Base-by-base conservation (phyloP, 92 coral and sea anemone genomes). In the Epizoanthus fatuus region DNA sequence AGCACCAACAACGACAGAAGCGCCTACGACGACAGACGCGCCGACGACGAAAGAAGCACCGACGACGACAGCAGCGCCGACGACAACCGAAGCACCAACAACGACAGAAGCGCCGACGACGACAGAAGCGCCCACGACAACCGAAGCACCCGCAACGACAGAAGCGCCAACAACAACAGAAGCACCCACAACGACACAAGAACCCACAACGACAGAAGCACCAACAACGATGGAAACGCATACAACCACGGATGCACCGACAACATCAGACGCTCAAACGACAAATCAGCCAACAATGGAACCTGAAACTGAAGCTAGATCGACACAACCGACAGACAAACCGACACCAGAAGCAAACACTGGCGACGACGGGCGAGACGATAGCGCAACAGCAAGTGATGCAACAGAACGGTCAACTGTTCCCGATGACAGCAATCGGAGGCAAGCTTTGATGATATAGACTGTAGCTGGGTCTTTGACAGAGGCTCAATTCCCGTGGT, bases 401-500 rank as follows among this genome's bases (percentile, higher is more conserved):
- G 47, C 47, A 42, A 5, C 47, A 42, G 47, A 4, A 42, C 47
- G 7, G 6, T 0, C 47, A 42, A 42, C 47, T 7, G 10, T 9
- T 44, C 75, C 77, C 29, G 3, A 32, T 22, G 63, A 53, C 63
- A 62, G 63, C 16, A 20, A 74, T 14, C 47, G 6, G 45, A 74
- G 51, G 37, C 80, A 37, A 74, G 63, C 14, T 74, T 74, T 25
- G 80, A 20, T 32, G 80, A 74, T 16, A 63, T 53, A 0, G 80
- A 74, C 19, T 74, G 80, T 15, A 29, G 16, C 16, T 74, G 80
- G 80, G 80, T 74, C 17, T 74, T 74, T 39, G 44, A 22, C 20
- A 32, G 12, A 32, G 44, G 64, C 0, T 55, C 80, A 29, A 12
- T 16, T 32, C 64, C 80, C 16, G n/a, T 74, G 47, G 65, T 55